A percentile compares a stretch with the other conserved stretches of the same genome.
Evolutionary conservation across 2,888 invertebrate genomes (phyloP).

Genomic region (Hypselothyrea guttata): DNA sequence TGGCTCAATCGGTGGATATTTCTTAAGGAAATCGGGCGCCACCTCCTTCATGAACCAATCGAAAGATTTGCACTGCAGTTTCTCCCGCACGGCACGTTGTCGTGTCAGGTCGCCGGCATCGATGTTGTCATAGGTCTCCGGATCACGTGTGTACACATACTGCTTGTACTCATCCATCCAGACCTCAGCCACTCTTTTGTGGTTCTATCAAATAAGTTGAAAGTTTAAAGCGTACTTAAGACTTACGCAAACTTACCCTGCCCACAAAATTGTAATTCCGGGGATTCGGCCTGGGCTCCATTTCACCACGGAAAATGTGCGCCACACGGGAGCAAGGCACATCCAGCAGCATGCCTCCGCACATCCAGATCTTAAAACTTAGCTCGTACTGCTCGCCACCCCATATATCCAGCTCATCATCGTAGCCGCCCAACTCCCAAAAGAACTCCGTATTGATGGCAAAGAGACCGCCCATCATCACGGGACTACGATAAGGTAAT

Average conservation of each 20-base stretch:
- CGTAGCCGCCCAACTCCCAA: slow-evolving; percentile 98
- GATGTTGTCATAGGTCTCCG: slow-evolving; percentile 87
- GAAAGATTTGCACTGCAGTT: slow-evolving; percentile 93
- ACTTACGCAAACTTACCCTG: slow-evolving; percentile 44
- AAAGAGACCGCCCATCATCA: slow-evolving; percentile 98
- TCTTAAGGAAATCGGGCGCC: slow-evolving; percentile 93
- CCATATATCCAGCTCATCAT: slow-evolving; percentile 96
- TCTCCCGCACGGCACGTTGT: slow-evolving; percentile 89
- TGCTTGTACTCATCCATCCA: slow-evolving; percentile 99
- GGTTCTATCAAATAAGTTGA: too few relatives aligned
- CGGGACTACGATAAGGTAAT: slow-evolving; percentile 87
- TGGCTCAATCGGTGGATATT: slow-evolving; percentile 95
- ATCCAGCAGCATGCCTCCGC: slow-evolving; percentile 95
- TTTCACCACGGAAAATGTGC: slow-evolving; percentile 94
- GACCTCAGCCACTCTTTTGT: slow-evolving; percentile 95
- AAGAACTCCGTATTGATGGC: slow-evolving; percentile 95
- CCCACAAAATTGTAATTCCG: slow-evolving; percentile 87
- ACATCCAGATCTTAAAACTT: slow-evolving; percentile 98
- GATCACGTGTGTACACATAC: slow-evolving; percentile 90
- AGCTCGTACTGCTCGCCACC: slow-evolving; percentile 99
- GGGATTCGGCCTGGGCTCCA: slow-evolving; percentile 94
- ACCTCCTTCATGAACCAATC: slow-evolving; percentile 97
- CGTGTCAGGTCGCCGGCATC: slow-evolving; percentile 91
- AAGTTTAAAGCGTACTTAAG: too few relatives aligned
- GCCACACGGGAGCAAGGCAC: slow-evolving; percentile 96